Evolutionary conservation across 1,140 invertebrate species (phyloP), one percentile per base, ranked within the genome.

Genomic region (Schlechtendalia chinensis): DNA sequence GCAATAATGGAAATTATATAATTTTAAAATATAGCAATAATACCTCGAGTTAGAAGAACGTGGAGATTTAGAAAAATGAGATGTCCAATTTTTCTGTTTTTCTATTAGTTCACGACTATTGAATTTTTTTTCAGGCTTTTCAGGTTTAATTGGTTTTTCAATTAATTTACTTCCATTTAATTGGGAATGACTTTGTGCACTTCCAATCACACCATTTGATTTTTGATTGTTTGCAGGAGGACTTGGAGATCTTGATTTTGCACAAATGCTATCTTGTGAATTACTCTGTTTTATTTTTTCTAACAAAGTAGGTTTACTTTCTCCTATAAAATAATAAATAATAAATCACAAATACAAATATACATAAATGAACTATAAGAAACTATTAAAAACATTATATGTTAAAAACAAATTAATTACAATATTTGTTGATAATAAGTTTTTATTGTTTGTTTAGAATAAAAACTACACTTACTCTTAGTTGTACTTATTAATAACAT

Each of bases 81-180:
- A 92, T 5, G 93, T 95, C 94, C 94, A 96, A 86, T 96, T 96
- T 84, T 91, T 91, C 83, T 95, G 93, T 83, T 95, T 94, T 85
- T 96, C 93, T 58, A 96, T 95, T 17, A 96, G 86, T 85, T 95
- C 93, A 77, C 93, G 91, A 12, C 90, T 92, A 83, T 94, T 94
- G 81, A 94, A 90, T 83, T 93, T 91, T 47, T 92, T 87, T 84
- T 94, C 93, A 1, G 92, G 92, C 85, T 94, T 94, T 82, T 93
- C 92, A 0, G 92, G 92, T 81, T 89, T 89, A 14, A 88, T 88
- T 0, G 85, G 85, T 82, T 89, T 86, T 83, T 91, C 83, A 39
- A 27, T 22, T 16, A 59, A 10, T 47, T 53, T 45, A 77, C 82
- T 39, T 69, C 79, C 69, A 77, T 59, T 77, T 77, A 77, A 58